Base-by-base conservation (phyloP, 2,797 vertebrate species). In the Carcharodon carcharias region DNA sequence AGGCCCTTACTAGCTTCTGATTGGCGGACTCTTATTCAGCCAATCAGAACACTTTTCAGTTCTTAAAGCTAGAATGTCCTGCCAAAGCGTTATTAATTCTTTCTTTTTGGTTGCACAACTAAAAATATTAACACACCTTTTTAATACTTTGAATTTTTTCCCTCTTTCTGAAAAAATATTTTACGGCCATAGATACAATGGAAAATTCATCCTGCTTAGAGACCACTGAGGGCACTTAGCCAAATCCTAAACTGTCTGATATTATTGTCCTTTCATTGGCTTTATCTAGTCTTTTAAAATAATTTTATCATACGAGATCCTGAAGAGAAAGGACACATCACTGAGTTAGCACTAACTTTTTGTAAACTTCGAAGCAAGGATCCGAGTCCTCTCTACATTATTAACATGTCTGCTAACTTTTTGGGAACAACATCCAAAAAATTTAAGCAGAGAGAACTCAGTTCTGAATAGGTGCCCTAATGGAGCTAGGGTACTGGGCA, bases 21-120 rank as follows among this genome's bases (percentile, higher is more conserved):
- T 95, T 95, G 94, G 94, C 50, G 0, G 50, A 21, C 6, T 63
- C 50, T n/a, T 21, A 18, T 54, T 58, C 26, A 73, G 4, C 94
- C 94, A 77, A 95, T 95, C 50, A 95, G 67, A 97, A 88, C 96
- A 97, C 95, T 93, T 28, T 65, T 35, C 12, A 56, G 1, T 35
- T 71, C 94, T 95, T 95, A 95, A 95, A 95, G 94, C 69, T 12
- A 56, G 45, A 18, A 54, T 95, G 94, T 77, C 14, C 28, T 35
- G 26, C 14, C 77, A 56, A 95, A 77, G 45, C 40, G 28, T 71
- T 16, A 35, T 31, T 14, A 50, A 50, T 2, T 31, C 16, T 45
- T 56, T 56, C 56, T 95, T 73, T 35, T 77, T n/a, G n/a, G 69
- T 77, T 95, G 94, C 0, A 14, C 94, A 69, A 56, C 67, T 28